Conservation (phyloP, 2,113 vertebrate species). For the Ameiurus melas region DNA sequence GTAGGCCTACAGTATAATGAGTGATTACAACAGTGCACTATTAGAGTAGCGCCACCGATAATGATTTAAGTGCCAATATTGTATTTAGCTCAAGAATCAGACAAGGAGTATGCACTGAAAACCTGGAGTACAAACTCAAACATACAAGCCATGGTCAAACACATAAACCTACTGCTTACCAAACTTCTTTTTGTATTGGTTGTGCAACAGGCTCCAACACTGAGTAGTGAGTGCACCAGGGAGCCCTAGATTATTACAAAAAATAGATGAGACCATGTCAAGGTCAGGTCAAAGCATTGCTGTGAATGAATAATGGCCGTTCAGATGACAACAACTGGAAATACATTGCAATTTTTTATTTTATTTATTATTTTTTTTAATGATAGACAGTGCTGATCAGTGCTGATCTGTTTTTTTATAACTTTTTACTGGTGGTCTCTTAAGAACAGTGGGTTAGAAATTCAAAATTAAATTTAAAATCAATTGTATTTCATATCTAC, state of each 20-base stretch:
- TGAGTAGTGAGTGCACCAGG: not conserved
- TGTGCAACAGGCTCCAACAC: not conserved
- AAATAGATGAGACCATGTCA: not conserved
- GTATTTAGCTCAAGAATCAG: not conserved
- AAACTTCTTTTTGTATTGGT: not conserved
- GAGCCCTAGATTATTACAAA: not conserved
- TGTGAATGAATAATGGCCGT: not conserved
- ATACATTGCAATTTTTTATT: not conserved
- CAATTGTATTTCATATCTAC: not conserved
- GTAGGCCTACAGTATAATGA: slow-evolving; percentile 22
- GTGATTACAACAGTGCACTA: slow-evolving; percentile 15
- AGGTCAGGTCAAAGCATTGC: not conserved
- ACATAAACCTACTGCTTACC: not conserved
- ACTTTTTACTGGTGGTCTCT: not conserved
- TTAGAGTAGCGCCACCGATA: slow-evolving; percentile 11
- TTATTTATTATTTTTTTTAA: no score
- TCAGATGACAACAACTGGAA: slow-evolving; percentile 1
- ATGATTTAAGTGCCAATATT: slow-evolving; percentile 14
- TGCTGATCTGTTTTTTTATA: not conserved
- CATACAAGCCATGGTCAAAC: not conserved
- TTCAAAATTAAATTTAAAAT: not conserved
- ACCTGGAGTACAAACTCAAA: not conserved
- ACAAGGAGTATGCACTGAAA: not conserved
- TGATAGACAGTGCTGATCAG: not conserved
- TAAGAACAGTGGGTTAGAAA: not conserved